Evolutionary conservation across 2,888 invertebrate genomes (phyloP).

Genomic region (Cephus nigrinus): DNA sequence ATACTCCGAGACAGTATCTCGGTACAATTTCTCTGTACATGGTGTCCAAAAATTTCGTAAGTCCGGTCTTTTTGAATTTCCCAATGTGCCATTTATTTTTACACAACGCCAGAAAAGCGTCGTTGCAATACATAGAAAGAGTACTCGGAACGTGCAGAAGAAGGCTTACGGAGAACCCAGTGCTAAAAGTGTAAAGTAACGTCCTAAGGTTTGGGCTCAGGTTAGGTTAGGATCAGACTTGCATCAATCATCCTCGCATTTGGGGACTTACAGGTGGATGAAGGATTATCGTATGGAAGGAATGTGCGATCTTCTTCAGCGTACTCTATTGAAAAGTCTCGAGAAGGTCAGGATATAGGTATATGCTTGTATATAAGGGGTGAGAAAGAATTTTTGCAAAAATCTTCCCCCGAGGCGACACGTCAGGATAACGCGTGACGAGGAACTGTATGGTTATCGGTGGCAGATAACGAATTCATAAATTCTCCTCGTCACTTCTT

Average conservation of each 20-base stretch:
- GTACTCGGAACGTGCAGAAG: neutral
- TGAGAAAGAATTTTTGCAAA: neutral
- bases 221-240: neutral
- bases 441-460: neutral
- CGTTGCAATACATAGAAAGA: neutral
- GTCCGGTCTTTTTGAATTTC: too few species aligned
- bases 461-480: constrained; percentile 14
- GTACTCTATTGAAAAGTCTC: neutral
- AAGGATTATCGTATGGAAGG: neutral
- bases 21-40: too few species aligned
- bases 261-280: neutral
- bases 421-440: neutral
- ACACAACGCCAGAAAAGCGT: too few species aligned
- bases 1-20: too few species aligned
- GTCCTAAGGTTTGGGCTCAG: neutral
- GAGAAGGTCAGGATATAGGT: neutral
- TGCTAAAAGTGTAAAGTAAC: neutral
- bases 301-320: neutral
- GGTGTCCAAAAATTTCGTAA: too few species aligned
- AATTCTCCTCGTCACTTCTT: constrained; percentile 10
- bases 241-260: neutral
- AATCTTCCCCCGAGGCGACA: neutral
- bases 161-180: neutral
- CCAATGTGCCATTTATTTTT: too few species aligned
- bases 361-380: neutral